Conservation (phyloP, 2,113 vertebrate species). For the Prunella fulvescens region DNA sequence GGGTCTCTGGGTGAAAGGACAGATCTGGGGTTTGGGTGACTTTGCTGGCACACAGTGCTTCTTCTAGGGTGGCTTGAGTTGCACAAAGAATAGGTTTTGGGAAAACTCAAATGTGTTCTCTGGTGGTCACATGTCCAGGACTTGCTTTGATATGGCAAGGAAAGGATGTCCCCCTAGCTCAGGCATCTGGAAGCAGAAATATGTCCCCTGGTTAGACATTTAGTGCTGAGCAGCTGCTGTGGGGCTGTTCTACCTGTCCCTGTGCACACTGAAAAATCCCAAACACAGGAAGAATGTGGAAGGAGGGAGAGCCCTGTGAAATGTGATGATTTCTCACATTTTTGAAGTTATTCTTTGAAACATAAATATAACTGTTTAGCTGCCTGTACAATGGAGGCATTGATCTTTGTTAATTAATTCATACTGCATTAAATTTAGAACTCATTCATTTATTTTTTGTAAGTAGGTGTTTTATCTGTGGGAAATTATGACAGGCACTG, state of each 20-base stretch:
- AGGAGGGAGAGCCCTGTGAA: not conserved
- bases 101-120: not conserved
- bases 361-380: not conserved
- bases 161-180: accelerated
- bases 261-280: not conserved
- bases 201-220: not conserved
- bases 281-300: accelerated
- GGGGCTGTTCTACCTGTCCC: not conserved
- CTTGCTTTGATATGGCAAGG: not conserved
- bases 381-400: not conserved
- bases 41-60: not conserved
- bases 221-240: not conserved
- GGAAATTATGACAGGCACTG: not conserved
- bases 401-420: not conserved
- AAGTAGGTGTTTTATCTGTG: not conserved
- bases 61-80: not conserved
- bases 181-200: not conserved
- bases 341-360: not conserved
- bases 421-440: not conserved
- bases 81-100: not conserved
- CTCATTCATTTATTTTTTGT: not conserved
- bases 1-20: not conserved
- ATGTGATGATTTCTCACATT: not conserved
- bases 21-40: not conserved
- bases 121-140: not conserved